Base-by-base conservation (phyloP, 2,113 vertebrate genomes). In the Cochlearius cochlearius region DNA sequence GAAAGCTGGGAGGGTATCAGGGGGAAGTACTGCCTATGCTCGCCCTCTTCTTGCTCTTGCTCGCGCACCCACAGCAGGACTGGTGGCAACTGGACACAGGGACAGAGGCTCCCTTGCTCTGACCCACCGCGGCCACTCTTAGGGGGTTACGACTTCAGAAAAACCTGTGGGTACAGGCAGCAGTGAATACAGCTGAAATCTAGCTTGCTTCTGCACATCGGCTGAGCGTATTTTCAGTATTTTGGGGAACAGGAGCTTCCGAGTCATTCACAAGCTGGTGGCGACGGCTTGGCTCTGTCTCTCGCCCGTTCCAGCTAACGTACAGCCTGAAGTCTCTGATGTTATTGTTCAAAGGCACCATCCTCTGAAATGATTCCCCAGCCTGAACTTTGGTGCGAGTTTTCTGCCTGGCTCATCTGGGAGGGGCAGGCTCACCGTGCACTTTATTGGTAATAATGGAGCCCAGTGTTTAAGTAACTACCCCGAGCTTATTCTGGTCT, bases 311-410 rank as follows among this genome's bases (percentile, higher is more conserved):
- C 29, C 47, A 66, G 72, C 59, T 86, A 77, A 43, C 0, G 0
- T 49, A 45, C 26, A 71, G 67, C n/a, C 38, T n/a, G 1, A 55
- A 55, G 55, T 69, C 76, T 81, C 83, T 94, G 84, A 39, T 89
- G 71, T 32, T 81, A 6, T 38, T 85, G 73, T 89, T 86, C 59
- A 94, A 91, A 86, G 81, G 59, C 87, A 55, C 39, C 23, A 17
- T 94, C 89, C 80, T 64, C 77, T 92, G 49, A 82, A 76, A 73
- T 59, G 71, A 55, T 91, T 94, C 86, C 39, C 50, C 62, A 67
- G 84, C 59, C 94, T 95, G 91, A 96, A 96, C 97, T 97, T 97
- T 97, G 92, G 50, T 95, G 89, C 91, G 59, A 95, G 94, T 95
- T 96, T 97, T 88, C 89, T 91, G 83, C 56, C 76, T 96, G 91